Base-by-base conservation (phyloP, 2,113 vertebrate genomes). In the Oreotrochilus melanogaster region DNA sequence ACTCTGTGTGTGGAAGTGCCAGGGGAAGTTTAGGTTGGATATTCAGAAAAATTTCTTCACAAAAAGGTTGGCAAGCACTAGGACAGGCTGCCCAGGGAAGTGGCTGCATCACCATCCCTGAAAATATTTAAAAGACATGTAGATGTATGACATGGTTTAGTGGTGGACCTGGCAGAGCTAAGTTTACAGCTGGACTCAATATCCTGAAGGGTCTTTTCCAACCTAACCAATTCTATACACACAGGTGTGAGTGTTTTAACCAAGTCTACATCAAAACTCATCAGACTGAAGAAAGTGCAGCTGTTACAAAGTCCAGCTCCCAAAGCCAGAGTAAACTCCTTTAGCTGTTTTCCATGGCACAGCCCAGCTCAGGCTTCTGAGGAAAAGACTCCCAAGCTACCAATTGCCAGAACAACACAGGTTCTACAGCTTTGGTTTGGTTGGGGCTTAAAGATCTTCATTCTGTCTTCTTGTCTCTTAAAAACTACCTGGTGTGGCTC, bases 181-280 rank as follows among this genome's bases (percentile, higher is more conserved):
- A 9, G 6, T 60, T 64, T 24, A 45, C 0, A 0, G 42, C 16
- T 75, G 42, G 24, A 70, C 27, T 67, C 3, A 0, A 51, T 23
- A 30, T 66, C 11, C 25, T 33, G 56, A 47, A 39, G 2, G 11
- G 23, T 61, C n/a, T 82, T 88, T 75, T 75, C 27, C 48, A 71
- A 62, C 7, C 24, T 14, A 75, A 93, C 65, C 9, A 21, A 43
- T 28, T 56, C 16, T n/a, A 45, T 30, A 65, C 3, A 14, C 27
- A 17, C 15, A 33, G 1, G 0, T 25, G 35, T 42, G 35, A 23
- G 23, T 27, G 14, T 43, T 84, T 89, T 43, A 89, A 87, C 4
- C 17, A 43, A 30, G 33, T n/a, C 43, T 28, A 15, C 75, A 27
- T 14, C 54, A 62, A 58, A 62, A 81, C 91, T 39, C 17, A 12